A percentile compares a stretch with the other conserved stretches of the same genome.
Conservation (phyloP, 2,113 vertebrate species). For the Smithornis capensis region DNA sequence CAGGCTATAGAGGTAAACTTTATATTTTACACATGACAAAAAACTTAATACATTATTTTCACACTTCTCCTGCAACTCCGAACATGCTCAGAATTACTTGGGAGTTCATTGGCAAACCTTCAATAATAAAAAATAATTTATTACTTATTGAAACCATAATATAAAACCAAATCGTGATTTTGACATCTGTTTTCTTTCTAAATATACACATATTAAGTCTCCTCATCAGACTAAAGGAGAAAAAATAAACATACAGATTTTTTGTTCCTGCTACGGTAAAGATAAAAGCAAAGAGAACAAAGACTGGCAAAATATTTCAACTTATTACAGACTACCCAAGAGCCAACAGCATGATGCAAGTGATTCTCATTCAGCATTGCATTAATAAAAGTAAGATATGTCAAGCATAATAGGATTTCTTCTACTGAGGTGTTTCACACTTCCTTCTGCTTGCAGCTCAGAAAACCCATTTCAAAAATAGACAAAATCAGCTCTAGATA, state of each 20-base stretch:
- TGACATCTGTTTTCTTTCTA: background rate
- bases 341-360: background rate
- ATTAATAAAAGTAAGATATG: background rate
- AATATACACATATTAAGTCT: background rate
- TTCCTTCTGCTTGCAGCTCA: background rate
- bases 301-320: background rate
- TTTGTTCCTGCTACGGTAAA: background rate
- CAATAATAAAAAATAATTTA: conserved; percentile 23
- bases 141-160: background rate
- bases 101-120: background rate
- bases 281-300: background rate
- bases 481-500: background rate
- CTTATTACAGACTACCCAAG: background rate
- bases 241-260: background rate
- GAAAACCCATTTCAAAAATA: background rate
- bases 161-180: conserved; percentile 12
- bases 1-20: background rate
- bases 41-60: background rate
- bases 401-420: background rate
- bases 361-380: background rate
- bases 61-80: background rate
- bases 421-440: background rate
- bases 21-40: background rate
- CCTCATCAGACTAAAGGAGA: background rate
- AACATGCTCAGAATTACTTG: background rate